Evolutionary conservation across 1,140 invertebrate species (phyloP), one percentile per base, ranked within the genome.

Genomic region (Leptinotarsa lineolata): DNA sequence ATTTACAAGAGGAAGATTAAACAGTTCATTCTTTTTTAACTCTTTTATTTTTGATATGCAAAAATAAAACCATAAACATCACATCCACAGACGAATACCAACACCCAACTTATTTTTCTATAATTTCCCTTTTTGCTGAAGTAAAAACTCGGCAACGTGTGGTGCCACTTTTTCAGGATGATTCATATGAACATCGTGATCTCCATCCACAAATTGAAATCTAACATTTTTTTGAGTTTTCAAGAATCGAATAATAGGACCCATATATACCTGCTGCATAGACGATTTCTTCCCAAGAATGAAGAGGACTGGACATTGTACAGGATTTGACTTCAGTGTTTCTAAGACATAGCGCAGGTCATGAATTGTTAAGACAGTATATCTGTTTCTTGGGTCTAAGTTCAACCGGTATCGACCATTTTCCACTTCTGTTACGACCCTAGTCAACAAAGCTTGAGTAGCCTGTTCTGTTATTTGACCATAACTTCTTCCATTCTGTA

Each of bases 101-200:
- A 39, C 8, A 39, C 8, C 30, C 30, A 39, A 39, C 8, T 11
- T 39, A 39, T 39, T 39, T 39, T 39, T 39, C 30, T 39, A 80
- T 45, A 81, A 74, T 72, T 77, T 68, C 54, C 68, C 79, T 22
- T 74, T 76, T 44, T 82, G 73, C 45, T 64, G 45, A 64, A 70
- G 54, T 20, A 88, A 78, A 84, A 88, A 88, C 73, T 80, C 70
- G 48, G 69, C 78, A 72, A 90, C 77, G 70, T 83, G 61, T 8
- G 79, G 77, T 6, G 86, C 86, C 61, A 91, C 81, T 72, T 70
- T 83, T 81, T 89, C 86, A 11, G 90, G 89, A 79, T 88, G 78
- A 76, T 88, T 88, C 73, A 89, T 84, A 80, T 92, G 91, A 12
- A 91, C 83, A 83, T 91, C 89, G 84, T 92, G 91, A 83, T 88